phyloP scores from a whole-genome alignment of 2,113 vertebrate species.

The Pelecanus crispus region DNA sequence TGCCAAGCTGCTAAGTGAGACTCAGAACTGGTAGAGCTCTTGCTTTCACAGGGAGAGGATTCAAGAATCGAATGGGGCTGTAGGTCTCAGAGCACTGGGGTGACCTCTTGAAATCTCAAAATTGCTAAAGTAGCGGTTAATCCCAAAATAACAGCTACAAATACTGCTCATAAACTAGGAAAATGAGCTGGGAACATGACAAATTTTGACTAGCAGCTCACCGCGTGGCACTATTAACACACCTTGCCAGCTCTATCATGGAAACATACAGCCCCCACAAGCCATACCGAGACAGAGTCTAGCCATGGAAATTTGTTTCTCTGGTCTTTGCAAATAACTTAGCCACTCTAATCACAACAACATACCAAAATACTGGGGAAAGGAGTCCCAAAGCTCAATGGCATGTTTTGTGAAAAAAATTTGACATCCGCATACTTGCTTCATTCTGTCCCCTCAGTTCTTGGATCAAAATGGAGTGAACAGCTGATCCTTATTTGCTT shows the following conservation, averaged over 20 bases:
- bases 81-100: background rate
- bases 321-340: background rate
- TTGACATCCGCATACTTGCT: background rate
- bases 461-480: background rate
- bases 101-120: background rate
- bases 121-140: background rate
- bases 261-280: background rate
- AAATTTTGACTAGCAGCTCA: background rate
- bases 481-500: constrained; percentile 53
- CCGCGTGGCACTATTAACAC: background rate
- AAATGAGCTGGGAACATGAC: background rate
- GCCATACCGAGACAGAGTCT: background rate
- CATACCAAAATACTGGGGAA: background rate
- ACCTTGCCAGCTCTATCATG: background rate
- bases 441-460: background rate
- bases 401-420: background rate
- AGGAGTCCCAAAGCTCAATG: background rate
- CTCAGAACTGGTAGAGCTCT: background rate
- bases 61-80: background rate
- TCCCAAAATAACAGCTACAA: background rate
- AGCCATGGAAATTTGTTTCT: background rate
- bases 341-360: background rate
- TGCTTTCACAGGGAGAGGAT: accelerated
- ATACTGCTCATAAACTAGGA: background rate
- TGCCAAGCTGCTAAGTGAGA: background rate